These are phyloP conservation scores for Eumaeus atala DNA, from an alignment of 1,140 invertebrate species.

Conservation along the genomic window DNA sequence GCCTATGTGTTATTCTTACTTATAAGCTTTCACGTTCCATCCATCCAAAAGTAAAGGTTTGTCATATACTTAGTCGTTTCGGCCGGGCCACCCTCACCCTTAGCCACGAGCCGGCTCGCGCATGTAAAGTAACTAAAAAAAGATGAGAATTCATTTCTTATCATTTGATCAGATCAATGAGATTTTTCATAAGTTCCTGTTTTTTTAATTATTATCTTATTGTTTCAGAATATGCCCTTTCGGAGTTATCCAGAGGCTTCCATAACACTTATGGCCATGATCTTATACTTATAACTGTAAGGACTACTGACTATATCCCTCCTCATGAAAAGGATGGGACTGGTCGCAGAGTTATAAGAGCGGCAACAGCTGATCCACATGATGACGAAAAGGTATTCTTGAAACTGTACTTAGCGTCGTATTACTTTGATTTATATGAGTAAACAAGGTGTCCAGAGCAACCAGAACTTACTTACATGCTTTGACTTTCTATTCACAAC, in stretches of 20 bases:
- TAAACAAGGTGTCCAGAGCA: background rate
- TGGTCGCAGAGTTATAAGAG: slow-evolving; percentile 59
- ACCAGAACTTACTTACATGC: no score
- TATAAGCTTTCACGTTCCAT: no score
- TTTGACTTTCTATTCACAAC: no score
- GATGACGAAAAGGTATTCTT: slow-evolving; percentile 1
- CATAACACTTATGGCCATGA: slow-evolving; percentile 78
- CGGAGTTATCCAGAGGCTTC: slow-evolving; percentile 76
- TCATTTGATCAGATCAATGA: background rate
- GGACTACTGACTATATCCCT: slow-evolving; percentile 78
- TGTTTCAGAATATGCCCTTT: slow-evolving; percentile 71
- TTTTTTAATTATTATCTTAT: no score
- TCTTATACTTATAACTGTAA: slow-evolving; percentile 78
- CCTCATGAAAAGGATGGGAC: slow-evolving; percentile 44
- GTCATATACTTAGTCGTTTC: no score
- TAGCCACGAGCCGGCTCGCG: no score
- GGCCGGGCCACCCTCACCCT: no score
- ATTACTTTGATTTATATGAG: background rate
- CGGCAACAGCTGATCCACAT: slow-evolving; percentile 24
- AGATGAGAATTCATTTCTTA: background rate
- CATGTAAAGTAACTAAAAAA: background rate
- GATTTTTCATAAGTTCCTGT: no score
- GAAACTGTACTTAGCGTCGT: background rate
- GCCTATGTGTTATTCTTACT: no score
- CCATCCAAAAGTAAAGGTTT: no score